These are phyloP conservation scores for Anarhynchus alexandrinus DNA, from an alignment of 2,113 vertebrate species.

Conservation along the genomic window DNA sequence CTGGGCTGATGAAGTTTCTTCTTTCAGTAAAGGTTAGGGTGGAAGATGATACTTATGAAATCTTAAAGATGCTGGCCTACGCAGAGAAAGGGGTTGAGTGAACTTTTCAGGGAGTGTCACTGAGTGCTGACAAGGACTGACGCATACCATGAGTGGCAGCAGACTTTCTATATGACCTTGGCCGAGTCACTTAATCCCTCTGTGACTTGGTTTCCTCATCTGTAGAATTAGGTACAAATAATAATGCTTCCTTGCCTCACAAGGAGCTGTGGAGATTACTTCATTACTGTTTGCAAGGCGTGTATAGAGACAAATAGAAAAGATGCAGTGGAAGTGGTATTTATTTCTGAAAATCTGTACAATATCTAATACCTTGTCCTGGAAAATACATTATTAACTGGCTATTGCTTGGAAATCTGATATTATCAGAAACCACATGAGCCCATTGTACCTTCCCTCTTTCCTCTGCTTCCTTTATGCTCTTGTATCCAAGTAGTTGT, in stretches of 20 bases:
- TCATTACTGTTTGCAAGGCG: not conserved
- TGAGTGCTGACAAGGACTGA: slow-evolving; percentile 51
- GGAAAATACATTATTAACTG: not conserved
- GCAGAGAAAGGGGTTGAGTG: slow-evolving; percentile 38
- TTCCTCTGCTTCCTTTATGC: not conserved
- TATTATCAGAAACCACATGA: not conserved
- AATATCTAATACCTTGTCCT: not conserved
- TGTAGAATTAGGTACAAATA: not conserved
- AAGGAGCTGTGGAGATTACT: not conserved
- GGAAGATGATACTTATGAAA: not conserved
- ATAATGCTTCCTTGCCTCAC: not conserved
- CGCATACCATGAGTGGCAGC: not conserved
- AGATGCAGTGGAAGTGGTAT: not conserved
- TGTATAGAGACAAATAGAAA: not conserved
- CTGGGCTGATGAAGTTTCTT: not conserved
- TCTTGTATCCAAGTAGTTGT: not conserved
- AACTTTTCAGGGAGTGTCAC: slow-evolving; percentile 51
- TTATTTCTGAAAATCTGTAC: not conserved
- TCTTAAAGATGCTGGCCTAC: not conserved
- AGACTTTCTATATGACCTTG: slow-evolving; percentile 56
- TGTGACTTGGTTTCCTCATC: slow-evolving; percentile 28
- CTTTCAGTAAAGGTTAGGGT: not conserved
- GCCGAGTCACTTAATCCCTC: slow-evolving; percentile 42
- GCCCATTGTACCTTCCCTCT: not conserved
- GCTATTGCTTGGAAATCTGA: not conserved